phyloP scores from a whole-genome alignment of 2,888 invertebrate species.

The Agonopterix arenella region DNA sequence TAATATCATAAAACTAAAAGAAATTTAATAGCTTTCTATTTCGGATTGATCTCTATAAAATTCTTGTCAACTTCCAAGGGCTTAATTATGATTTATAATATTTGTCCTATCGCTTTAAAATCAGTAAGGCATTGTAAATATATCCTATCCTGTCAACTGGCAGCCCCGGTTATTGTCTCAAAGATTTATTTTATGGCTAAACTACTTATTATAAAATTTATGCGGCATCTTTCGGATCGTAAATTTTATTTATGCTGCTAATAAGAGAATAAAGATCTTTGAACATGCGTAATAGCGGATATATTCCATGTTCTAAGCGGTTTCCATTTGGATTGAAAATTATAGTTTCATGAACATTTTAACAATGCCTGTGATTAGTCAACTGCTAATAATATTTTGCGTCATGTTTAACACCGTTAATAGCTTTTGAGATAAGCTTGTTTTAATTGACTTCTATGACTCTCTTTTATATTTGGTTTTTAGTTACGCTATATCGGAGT shows the following conservation, averaged over 20 bases:
- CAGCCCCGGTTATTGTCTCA: constrained; percentile 32
- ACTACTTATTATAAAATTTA: constrained; percentile 31
- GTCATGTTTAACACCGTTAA: no score
- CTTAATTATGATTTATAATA: constrained; percentile 33
- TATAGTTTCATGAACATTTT: no score
- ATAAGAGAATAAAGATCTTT: constrained; percentile 1
- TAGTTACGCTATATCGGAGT: no score
- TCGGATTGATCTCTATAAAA: constrained; percentile 22
- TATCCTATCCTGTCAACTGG: constrained; percentile 26
- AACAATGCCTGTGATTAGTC: no score
- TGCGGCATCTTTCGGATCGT: constrained; percentile 24
- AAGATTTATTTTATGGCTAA: constrained; percentile 40
- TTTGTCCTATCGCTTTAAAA: constrained; percentile 25
- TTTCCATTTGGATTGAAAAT: no score
- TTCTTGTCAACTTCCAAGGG: constrained; percentile 11
- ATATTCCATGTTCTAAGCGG: no score
- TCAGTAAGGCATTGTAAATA: constrained; percentile 30
- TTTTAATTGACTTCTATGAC: no score
- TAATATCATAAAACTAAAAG: background rate
- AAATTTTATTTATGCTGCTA: constrained; percentile 28
- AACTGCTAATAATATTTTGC: no score
- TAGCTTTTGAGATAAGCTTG: no score
- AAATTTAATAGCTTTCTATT: constrained; percentile 3
- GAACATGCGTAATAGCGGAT: no score
- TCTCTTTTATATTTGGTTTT: no score